Conservation (phyloP, 2,888 invertebrate genomes). For the Dasypolia templi region DNA sequence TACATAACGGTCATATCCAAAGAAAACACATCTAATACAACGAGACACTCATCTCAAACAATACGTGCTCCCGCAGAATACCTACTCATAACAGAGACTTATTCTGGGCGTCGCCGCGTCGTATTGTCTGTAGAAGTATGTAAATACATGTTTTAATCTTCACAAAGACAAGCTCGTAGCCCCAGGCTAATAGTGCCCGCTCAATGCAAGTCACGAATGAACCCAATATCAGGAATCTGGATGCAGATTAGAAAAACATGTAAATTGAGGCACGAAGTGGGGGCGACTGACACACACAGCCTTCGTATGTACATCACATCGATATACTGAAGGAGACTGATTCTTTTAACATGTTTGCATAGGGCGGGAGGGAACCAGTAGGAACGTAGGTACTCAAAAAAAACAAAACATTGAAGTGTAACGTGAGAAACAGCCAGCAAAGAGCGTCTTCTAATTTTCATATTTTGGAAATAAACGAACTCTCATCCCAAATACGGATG, state of each 20-base stretch:
- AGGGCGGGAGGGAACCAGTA: constrained; percentile 39
- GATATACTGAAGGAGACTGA: constrained; percentile 57
- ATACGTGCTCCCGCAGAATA: constrained; percentile 66
- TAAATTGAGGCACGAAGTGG: constrained; percentile 75
- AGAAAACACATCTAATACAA: constrained; percentile 36
- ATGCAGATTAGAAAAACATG: constrained; percentile 85
- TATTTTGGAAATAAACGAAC: constrained; percentile 61
- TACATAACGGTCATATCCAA: constrained; percentile 22
- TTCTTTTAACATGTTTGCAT: constrained; percentile 63
- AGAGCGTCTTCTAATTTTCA: constrained; percentile 56
- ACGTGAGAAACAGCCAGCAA: constrained; percentile 59
- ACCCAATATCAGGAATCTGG: constrained; percentile 81
- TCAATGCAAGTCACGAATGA: constrained; percentile 86
- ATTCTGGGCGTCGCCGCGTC: constrained; percentile 82
- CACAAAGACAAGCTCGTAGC: constrained; percentile 70
- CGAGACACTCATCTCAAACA: constrained; percentile 52
- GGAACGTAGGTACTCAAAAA: constrained; percentile 3
- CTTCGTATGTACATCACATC: constrained; percentile 62
- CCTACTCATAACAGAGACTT: constrained; percentile 68
- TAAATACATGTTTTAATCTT: constrained; percentile 82
- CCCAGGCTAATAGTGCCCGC: constrained; percentile 75
- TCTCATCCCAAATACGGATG: constrained; percentile 39
- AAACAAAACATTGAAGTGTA: constrained; percentile 28
- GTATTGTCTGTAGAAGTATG: constrained; percentile 82
- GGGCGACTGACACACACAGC: constrained; percentile 63